These are phyloP conservation scores for Aratinga solstitialis DNA, from an alignment of 2,797 vertebrate genomes.

Conservation along the genomic window DNA sequence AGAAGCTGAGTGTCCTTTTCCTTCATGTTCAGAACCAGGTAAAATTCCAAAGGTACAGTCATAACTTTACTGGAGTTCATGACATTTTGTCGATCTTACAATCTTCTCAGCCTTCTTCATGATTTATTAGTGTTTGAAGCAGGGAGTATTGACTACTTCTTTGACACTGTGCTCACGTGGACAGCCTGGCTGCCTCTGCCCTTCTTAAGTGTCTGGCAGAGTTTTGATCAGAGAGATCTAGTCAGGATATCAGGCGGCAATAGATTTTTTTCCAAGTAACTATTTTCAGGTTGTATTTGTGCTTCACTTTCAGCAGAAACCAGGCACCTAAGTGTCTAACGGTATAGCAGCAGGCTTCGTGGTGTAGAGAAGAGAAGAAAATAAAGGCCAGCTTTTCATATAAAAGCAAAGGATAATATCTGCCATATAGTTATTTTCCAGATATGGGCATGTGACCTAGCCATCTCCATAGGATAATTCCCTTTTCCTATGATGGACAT, in stretches of 20 bases:
- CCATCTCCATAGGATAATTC: neutral
- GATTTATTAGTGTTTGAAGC: neutral
- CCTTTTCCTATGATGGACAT: neutral
- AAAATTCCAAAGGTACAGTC: neutral
- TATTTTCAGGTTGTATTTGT: neutral
- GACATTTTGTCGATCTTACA: neutral
- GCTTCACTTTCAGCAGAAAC: neutral
- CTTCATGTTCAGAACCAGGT: neutral
- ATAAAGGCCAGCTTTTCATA: neutral
- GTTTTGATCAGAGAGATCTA: neutral
- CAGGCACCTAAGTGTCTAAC: neutral
- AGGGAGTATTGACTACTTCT: neutral
- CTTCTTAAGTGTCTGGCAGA: neutral
- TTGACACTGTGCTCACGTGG: neutral
- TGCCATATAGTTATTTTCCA: neutral
- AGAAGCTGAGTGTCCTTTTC: neutral
- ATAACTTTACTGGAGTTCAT: neutral
- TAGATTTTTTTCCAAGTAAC: neutral
- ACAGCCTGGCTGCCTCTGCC: neutral
- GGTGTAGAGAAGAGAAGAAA: neutral
- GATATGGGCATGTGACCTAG: neutral
- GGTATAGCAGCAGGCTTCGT: neutral
- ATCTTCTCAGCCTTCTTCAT: neutral
- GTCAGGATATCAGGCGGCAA: neutral
- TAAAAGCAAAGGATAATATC: neutral